phyloP scores from a whole-genome alignment of 1,140 invertebrate species.

The Drosophila pachea region DNA sequence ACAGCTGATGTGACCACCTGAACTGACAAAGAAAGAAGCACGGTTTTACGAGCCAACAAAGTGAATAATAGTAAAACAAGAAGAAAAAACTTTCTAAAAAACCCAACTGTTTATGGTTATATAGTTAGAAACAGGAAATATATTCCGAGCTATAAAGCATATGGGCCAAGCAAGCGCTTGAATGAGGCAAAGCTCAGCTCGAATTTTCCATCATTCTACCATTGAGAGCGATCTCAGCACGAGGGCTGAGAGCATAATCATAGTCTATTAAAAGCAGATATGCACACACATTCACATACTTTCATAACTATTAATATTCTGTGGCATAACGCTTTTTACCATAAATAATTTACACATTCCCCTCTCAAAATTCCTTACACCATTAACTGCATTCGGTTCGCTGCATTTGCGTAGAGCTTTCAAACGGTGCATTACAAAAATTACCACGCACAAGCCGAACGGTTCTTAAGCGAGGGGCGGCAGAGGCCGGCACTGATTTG shows the following conservation, averaged over 20 bases:
- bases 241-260: too few species aligned
- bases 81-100: conserved; percentile 38
- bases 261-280: too few species aligned
- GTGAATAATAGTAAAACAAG: too few species aligned
- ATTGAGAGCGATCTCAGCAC: background rate
- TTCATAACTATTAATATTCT: background rate
- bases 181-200: background rate
- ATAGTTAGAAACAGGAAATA: conserved; percentile 28
- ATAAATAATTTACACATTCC: background rate
- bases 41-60: background rate
- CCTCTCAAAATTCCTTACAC: background rate
- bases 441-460: conserved; percentile 19
- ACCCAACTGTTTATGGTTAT: conserved; percentile 1
- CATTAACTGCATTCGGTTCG: conserved; percentile 1
- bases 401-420: conserved; percentile 2
- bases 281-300: too few species aligned
- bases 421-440: conserved; percentile 10
- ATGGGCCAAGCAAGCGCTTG: background rate
- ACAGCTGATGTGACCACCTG: conserved; percentile 33
- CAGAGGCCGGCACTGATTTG: conserved; percentile 16
- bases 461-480: background rate
- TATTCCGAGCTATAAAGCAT: background rate
- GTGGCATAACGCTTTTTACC: background rate
- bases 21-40: conserved; percentile 12
- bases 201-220: background rate